phyloP scores from a whole-genome alignment of 2,797 vertebrate genomes.

The Neosilurus hyrtlii region DNA sequence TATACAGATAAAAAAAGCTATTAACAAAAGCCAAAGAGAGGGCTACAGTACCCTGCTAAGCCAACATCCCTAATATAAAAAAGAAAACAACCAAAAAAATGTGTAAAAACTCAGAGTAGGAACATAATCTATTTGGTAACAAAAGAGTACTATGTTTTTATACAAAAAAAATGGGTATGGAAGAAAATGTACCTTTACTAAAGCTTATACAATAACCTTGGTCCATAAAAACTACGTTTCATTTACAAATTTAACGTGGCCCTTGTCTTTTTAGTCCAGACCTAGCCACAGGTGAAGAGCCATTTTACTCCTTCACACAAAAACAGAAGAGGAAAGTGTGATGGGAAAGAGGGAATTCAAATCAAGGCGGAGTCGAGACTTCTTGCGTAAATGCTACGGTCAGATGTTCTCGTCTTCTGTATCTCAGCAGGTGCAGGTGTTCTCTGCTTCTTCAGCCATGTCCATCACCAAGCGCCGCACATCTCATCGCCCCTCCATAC shows the following conservation, averaged over 20 bases:
- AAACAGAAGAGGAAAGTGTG: conserved; percentile 68
- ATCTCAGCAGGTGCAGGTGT: conserved; percentile 78
- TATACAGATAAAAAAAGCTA: conserved; percentile 73
- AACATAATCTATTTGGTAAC: conserved; percentile 99
- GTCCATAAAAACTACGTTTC: conserved; percentile 98
- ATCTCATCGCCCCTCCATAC: conserved; percentile 43
- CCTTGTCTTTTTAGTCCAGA: conserved; percentile 74
- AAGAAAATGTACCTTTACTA: conserved; percentile 99
- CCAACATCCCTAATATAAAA: conserved; percentile 53
- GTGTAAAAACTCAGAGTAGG: conserved; percentile 82
- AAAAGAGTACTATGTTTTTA: conserved; percentile 94
- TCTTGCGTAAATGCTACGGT: conserved; percentile 66
- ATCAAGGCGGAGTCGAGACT: conserved; percentile 68
- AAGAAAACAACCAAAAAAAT: conserved; percentile 8
- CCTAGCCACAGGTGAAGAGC: conserved; percentile 76
- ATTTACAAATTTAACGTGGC: conserved; percentile 77
- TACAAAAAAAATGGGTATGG: conserved; percentile 90
- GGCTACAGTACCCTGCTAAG: conserved; percentile 73
- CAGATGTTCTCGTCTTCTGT: conserved; percentile 54
- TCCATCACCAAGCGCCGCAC: conserved; percentile 66
- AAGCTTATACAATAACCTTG: conserved; percentile 99
- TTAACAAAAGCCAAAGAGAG: conserved; percentile 78
- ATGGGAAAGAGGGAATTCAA: conserved; percentile 68
- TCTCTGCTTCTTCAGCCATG: conserved; percentile 57
- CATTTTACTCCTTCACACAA: conserved; percentile 78